Evolutionary conservation across 2,113 vertebrate species (phyloP), one percentile per base, ranked within the genome.

Genomic region (Abramis brama): DNA sequence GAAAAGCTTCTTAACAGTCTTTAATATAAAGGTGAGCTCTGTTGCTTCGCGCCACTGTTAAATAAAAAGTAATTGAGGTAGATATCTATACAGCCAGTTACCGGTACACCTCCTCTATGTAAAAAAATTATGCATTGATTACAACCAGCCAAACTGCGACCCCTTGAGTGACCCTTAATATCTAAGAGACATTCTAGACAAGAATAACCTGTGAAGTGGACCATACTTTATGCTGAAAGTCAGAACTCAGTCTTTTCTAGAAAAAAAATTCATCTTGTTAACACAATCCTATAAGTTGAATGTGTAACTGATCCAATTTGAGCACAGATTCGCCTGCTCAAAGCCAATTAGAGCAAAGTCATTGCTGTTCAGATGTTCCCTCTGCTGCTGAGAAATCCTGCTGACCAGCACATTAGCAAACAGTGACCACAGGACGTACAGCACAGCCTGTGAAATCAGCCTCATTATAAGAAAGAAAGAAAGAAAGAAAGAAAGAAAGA

Each of bases 301-400:
- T 39, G 33, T 19, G 17, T 79, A 59, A 11, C 21, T 36, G 77
- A 21, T 60, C 33, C 52, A 77, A 77, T 55, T 33, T 39, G 17
- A 78, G 33, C 77, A 79, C 55, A 79, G 55, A 79, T 39, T 59
- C 12, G 45, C 43, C 23, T 43, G 11, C 23, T 6, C 7, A 60
- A 59, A 79, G 33, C 55, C 55, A 79, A 79, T 79, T 59, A 79
- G 55, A 60, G 21, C 33, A 79, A 79, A 79, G 23, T 39, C 55
- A 7, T 2, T 43, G 17, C 21, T 60, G 6, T 57, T 62, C 57
- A 79, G 50, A 57, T 79, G 30, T 79, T 60, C 23, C 17, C 55
- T 79, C 21, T 45, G 33, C 36, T 8, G 23, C 57, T 62, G 36
- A 17, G 59, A 80, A 3, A 13, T 80, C 78, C 78, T 79, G 78